Conservation (phyloP, 2,888 invertebrate genomes). For the Caenorhabditis zanzibari region DNA sequence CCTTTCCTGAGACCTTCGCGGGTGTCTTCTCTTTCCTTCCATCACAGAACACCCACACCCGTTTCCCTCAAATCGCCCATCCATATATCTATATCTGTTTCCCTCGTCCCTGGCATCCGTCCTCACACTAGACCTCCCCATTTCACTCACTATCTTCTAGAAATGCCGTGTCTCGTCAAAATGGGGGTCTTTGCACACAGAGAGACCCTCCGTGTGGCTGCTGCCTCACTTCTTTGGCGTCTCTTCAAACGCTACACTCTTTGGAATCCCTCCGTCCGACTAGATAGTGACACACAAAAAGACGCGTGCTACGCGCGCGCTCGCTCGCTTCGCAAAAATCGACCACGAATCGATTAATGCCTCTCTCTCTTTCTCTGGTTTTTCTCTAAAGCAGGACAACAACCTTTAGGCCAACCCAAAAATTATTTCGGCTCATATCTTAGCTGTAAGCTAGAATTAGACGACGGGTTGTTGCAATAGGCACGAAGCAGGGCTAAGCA, state of each 20-base stretch:
- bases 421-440: slow-evolving; percentile 17
- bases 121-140: neutral
- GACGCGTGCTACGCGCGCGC: slow-evolving; percentile 43
- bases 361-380: slow-evolving; percentile 17
- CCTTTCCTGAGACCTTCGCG: neutral
- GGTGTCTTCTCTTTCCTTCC: neutral
- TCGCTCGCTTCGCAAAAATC: slow-evolving; percentile 54
- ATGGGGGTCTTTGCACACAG: slow-evolving; percentile 9
- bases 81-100: neutral
- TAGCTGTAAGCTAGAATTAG: slow-evolving; percentile 1
- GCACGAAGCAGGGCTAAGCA: slow-evolving; percentile 6
- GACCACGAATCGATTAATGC: slow-evolving; percentile 49
- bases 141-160: slow-evolving; percentile 20
- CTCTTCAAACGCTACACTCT: slow-evolving; percentile 9
- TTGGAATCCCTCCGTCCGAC: slow-evolving; percentile 3
- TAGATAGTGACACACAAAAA: slow-evolving; percentile 40
- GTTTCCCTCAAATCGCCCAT: slow-evolving; percentile 4
- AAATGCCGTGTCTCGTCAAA: slow-evolving; percentile 17
- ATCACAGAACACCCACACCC: slow-evolving; percentile 3
- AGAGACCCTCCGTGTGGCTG: slow-evolving; percentile 2
- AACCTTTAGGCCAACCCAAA: neutral
- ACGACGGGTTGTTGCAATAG: slow-evolving; percentile 16
- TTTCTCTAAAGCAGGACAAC: neutral
- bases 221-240: neutral
- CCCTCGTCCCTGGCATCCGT: neutral